These are phyloP conservation scores for Etheostoma perlongum DNA, from an alignment of 2,797 vertebrate genomes.

Conservation along the genomic window DNA sequence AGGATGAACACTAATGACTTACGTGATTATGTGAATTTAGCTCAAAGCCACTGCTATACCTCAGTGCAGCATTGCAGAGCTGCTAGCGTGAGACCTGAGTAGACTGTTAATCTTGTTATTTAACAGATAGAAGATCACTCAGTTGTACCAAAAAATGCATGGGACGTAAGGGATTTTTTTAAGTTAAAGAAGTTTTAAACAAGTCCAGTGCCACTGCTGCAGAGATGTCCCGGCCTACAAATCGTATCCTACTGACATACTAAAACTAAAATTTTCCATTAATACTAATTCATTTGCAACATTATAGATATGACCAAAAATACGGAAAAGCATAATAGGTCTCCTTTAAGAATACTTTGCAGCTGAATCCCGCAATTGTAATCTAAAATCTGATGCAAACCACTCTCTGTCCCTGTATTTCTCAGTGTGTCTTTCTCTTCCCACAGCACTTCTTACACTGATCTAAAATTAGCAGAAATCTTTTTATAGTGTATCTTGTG, in stretches of 20 bases:
- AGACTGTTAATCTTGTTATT: neutral
- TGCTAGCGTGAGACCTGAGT: too few species aligned
- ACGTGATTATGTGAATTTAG: too few species aligned
- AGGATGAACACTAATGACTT: neutral
- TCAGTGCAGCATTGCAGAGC: too few species aligned
- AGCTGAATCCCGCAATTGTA: neutral
- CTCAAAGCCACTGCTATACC: too few species aligned
- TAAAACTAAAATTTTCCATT: neutral
- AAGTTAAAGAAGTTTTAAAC: neutral
- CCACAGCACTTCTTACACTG: neutral
- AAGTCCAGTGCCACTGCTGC: neutral
- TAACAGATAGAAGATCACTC: neutral
- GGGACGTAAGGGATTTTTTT: neutral
- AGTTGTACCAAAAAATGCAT: neutral
- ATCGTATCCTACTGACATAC: too few species aligned
- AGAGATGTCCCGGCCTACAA: too few species aligned
- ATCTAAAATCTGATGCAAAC: slow-evolving; percentile 23
- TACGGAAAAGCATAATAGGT: too few species aligned
- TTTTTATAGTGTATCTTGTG: neutral
- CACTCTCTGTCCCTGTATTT: neutral
- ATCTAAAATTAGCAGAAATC: slow-evolving; percentile 18
- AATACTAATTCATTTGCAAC: too few species aligned
- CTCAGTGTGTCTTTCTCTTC: slow-evolving; percentile 10
- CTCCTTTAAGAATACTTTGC: neutral
- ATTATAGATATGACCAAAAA: too few species aligned